Evolutionary conservation across 53 echinoderm and acorn worm species (phyloP).

Genomic region (Holothuria leucospilota): DNA sequence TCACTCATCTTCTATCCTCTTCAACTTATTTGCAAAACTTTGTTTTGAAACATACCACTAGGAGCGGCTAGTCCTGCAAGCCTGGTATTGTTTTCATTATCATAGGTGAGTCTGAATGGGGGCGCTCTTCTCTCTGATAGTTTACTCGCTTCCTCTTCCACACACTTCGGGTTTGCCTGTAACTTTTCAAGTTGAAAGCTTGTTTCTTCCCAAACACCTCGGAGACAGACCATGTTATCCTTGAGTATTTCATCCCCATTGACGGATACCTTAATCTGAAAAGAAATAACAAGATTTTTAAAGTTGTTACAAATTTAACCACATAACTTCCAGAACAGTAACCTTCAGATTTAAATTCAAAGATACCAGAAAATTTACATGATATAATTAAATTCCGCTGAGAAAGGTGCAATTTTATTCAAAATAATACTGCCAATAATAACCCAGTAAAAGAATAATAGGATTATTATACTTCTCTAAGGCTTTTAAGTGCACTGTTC

Average conservation of each 20-base stretch:
- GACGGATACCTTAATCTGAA: conserved; percentile 71
- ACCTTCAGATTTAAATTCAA: background rate
- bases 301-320: background rate
- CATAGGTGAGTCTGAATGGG: conserved; percentile 84
- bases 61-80: conserved; percentile 8
- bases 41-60: background rate
- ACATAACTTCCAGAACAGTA: background rate
- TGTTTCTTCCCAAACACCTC: conserved; percentile 95
- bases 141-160: conserved; percentile 72
- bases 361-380: too few species aligned
- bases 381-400: too few species aligned
- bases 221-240: conserved; percentile 71
- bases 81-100: conserved; percentile 61
- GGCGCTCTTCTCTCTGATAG: conserved; percentile 82
- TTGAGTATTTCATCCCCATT: conserved; percentile 67
- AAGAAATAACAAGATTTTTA: background rate
- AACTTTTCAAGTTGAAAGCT: conserved; percentile 86
- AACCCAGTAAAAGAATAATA: too few species aligned
- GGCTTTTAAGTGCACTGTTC: too few species aligned
- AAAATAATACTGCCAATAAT: too few species aligned
- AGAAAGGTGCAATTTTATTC: too few species aligned
- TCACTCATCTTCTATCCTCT: too few species aligned
- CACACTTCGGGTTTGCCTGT: conserved; percentile 91
- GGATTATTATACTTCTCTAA: too few species aligned
- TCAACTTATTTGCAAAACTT: too few species aligned